Percentiles rank a stretch among this genome's conserved stretches.
phyloP scores from a whole-genome alignment of 2,113 vertebrate species.

The Cheirogaleus medius region DNA sequence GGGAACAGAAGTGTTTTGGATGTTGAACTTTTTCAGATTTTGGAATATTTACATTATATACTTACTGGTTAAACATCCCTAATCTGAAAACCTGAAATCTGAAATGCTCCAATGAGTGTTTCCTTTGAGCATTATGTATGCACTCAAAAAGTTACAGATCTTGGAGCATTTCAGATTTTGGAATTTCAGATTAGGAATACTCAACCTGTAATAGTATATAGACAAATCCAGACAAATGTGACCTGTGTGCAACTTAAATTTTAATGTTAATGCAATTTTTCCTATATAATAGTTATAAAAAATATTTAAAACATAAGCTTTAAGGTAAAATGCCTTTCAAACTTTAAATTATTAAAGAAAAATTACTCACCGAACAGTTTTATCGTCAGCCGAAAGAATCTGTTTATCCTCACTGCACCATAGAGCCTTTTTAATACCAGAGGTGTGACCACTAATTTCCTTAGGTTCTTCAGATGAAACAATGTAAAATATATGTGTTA shows the following conservation, averaged over 20 bases:
- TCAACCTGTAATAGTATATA: neutral
- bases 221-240: neutral
- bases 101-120: neutral
- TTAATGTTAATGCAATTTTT: neutral
- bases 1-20: neutral
- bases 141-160: neutral
- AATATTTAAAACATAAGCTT: neutral
- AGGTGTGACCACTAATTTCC: constrained; percentile 94
- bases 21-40: neutral
- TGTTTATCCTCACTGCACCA: constrained; percentile 97
- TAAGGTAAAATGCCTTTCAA: neutral
- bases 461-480: constrained; percentile 89
- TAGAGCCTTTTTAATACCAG: constrained; percentile 96
- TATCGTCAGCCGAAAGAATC: constrained; percentile 97
- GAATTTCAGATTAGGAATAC: neutral
- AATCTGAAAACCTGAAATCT: neutral
- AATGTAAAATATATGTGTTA: constrained; percentile 31
- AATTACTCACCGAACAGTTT: constrained; percentile 93
- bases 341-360: constrained; percentile 17
- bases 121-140: neutral
- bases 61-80: neutral
- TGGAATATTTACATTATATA: neutral
- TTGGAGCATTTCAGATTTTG: neutral
- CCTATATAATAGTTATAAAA: neutral
- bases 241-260: neutral